phyloP scores from a whole-genome alignment of 1,140 invertebrate genomes.

The Pristionchus pacificus region DNA sequence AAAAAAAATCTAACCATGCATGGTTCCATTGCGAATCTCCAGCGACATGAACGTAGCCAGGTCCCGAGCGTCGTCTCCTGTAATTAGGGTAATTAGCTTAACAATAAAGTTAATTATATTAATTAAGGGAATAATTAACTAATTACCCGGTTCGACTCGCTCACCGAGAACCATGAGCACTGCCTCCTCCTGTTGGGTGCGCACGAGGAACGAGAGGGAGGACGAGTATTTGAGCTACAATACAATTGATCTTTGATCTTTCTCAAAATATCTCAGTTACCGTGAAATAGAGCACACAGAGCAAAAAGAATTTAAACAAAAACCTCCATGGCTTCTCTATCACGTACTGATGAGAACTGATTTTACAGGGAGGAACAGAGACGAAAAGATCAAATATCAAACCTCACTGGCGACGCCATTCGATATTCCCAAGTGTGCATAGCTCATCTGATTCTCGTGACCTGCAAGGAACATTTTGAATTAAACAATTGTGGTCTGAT shows the following conservation, averaged over 20 bases:
- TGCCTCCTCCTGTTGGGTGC: neutral
- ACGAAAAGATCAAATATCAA: no score
- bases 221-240: conserved; percentile 57
- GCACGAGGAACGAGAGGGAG: neutral
- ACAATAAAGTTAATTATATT: no score
- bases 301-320: no score
- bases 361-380: no score
- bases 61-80: no score
- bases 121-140: neutral
- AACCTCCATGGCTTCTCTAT: no score
- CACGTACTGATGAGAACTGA: no score
- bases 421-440: neutral
- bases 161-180: neutral
- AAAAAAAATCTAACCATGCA: conserved; percentile 26
- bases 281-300: no score
- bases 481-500: no score
- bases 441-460: conserved; percentile 59
- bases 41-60: conserved; percentile 64
- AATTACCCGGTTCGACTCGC: neutral
- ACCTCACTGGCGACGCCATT: neutral
- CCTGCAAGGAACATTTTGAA: no score
- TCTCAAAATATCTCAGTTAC: neutral
- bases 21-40: conserved; percentile 30
- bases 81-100: no score
- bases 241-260: neutral